phyloP scores from a whole-genome alignment of 2,888 invertebrate genomes.

The Caenorhabditis sinica region DNA sequence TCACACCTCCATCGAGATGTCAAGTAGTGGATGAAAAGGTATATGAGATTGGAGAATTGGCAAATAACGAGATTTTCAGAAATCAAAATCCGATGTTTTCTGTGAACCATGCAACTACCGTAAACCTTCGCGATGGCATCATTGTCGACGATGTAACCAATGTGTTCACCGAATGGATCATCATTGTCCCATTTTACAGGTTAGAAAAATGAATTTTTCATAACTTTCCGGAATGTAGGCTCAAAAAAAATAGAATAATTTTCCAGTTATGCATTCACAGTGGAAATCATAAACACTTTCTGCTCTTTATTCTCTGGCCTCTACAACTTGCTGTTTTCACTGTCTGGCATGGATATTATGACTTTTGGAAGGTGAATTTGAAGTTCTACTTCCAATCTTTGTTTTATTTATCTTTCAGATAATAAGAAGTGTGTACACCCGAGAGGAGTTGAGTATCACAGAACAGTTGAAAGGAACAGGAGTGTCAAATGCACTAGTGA shows the following conservation, averaged over 20 bases:
- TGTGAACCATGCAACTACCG: slow-evolving; percentile 63
- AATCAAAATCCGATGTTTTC: slow-evolving; percentile 11
- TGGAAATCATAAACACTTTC: slow-evolving; percentile 71
- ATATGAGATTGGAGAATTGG: neutral
- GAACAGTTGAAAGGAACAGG: slow-evolving; percentile 66
- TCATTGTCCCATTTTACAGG: slow-evolving; percentile 74
- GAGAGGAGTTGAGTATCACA: slow-evolving; percentile 15
- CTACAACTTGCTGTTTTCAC: slow-evolving; percentile 62
- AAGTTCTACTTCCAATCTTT: neutral
- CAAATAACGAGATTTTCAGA: neutral
- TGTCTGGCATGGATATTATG: slow-evolving; percentile 48
- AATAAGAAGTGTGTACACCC: slow-evolving; percentile 18
- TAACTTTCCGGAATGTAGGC: no score
- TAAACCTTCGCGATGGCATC: slow-evolving; percentile 73
- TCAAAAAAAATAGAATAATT: neutral
- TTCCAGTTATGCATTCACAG: slow-evolving; percentile 69
- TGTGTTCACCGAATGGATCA: slow-evolving; percentile 75
- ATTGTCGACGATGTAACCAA: slow-evolving; percentile 67
- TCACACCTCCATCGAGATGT: slow-evolving; percentile 51
- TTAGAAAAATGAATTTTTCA: neutral
- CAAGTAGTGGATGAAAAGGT: slow-evolving; percentile 17
- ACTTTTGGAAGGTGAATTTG: slow-evolving; percentile 50
- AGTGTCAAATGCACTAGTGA: slow-evolving; percentile 64
- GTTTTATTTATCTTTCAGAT: slow-evolving; percentile 24
- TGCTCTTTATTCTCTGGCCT: slow-evolving; percentile 71